Base-by-base conservation (phyloP, 2,888 invertebrate species). In the Drosophila subsilvestris region DNA sequence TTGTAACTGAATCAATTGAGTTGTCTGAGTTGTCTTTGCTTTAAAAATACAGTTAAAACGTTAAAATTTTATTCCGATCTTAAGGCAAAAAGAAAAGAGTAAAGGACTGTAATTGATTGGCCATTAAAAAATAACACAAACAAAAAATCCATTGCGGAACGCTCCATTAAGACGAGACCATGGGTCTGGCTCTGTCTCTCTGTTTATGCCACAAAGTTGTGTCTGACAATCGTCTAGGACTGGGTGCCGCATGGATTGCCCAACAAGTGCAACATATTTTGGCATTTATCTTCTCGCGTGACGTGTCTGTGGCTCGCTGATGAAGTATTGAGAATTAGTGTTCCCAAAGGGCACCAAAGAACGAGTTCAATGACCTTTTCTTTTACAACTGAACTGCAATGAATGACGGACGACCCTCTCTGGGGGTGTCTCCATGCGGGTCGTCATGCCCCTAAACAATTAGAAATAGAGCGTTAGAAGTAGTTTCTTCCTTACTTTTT, bases 381-480 rank as follows among this genome's bases (percentile, higher is more conserved):
- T 53, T 54, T 22, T n/a, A 57, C 48, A 37, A 27, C 58, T 48
- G 58, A 65, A 56, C 56, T 66, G 66, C 55, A 66, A 55, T 56
- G 56, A 66, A 66, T 49, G 56, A 32, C 56, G 25, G 56, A 32
- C 56, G 25, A 43, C 25, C 66, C 49, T 66, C 66, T 66, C 47
- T 49, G 43, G 48, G 66, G 55, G 7, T 37, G n/a, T 37, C 37
- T 37, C 14, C 58, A 73, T 71, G 58, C 58, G 72, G 55, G 69
- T 75, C 66, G 70, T 32, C 58, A 76, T 80, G 83, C 86, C 86
- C 81, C 70, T 75, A 84, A 79, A 42, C 81, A 83, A 83, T 83
- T 83, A 83, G 81, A 85, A 86, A 66, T 63, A 62, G 62, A 74
- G 59, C 77, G 79, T 73, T 65, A 53, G 37, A 53, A 53, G 20